Conservation (phyloP, 2,113 vertebrate genomes). For the Dicerorhinus sumatrensis region DNA sequence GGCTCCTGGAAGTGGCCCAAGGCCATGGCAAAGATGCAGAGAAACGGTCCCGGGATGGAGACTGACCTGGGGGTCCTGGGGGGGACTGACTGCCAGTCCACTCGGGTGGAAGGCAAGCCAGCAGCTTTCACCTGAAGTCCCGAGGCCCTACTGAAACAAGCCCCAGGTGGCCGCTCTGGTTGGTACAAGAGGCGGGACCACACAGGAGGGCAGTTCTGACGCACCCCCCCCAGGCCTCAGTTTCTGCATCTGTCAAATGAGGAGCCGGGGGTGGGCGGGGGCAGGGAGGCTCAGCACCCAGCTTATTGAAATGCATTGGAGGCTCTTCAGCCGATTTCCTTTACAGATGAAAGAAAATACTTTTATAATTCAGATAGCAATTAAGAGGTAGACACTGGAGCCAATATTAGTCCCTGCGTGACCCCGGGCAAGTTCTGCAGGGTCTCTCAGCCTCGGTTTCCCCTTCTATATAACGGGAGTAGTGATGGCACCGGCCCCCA, state of each 20-base stretch:
- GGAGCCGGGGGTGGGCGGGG: too few relatives aligned
- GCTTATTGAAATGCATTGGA: background rate
- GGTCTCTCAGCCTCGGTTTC: background rate
- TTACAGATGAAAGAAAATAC: background rate
- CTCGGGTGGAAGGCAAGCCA: background rate
- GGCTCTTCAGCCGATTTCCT: background rate
- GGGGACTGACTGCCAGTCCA: background rate
- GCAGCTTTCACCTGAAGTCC: background rate
- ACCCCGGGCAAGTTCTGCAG: background rate
- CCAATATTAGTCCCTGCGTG: background rate
- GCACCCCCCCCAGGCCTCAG: background rate
- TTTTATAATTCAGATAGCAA: background rate
- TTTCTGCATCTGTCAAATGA: too few relatives aligned
- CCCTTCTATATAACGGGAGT: background rate
- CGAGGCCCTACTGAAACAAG: background rate
- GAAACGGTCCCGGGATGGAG: background rate
- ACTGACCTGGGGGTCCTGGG: background rate
- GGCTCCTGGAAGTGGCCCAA: slow-evolving; percentile 65
- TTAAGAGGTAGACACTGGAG: background rate
- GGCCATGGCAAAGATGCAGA: slow-evolving; percentile 28
- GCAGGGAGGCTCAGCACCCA: background rate
- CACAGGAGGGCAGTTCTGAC: background rate
- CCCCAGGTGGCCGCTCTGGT: too few relatives aligned
- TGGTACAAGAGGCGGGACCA: accelerated
- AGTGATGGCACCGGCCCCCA: too few relatives aligned